Conservation (phyloP, 1,140 invertebrate genomes). For the Eumeta japonica region DNA sequence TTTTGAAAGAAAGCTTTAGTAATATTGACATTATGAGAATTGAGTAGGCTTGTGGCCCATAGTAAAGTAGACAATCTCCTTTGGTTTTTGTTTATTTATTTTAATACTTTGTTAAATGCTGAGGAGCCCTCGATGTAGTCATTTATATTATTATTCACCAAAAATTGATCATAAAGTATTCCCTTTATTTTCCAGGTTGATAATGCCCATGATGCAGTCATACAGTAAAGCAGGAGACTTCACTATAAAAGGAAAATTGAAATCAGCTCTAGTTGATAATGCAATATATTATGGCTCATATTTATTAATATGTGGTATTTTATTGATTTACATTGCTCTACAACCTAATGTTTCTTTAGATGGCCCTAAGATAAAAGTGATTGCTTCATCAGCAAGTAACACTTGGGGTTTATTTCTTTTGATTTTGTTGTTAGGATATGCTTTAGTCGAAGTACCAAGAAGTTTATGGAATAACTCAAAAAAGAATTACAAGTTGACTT, state of each 20-base stretch:
- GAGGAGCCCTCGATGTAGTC: too few relatives aligned
- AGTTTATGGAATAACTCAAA: slow-evolving; percentile 84
- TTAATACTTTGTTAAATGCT: too few relatives aligned
- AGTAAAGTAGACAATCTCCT: too few relatives aligned
- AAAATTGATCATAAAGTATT: background rate
- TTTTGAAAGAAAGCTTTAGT: too few relatives aligned
- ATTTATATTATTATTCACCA: too few relatives aligned
- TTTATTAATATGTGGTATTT: slow-evolving; percentile 89
- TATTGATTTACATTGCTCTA: slow-evolving; percentile 92
- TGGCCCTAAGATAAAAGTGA: slow-evolving; percentile 91
- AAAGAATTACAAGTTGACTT: slow-evolving; percentile 77
- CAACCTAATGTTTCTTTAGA: slow-evolving; percentile 88
- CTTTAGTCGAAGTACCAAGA: slow-evolving; percentile 92
- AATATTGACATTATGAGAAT: too few relatives aligned
- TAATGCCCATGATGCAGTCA: slow-evolving; percentile 98
- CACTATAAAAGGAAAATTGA: slow-evolving; percentile 89
- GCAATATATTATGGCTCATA: slow-evolving; percentile 98
- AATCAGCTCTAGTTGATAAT: slow-evolving; percentile 94
- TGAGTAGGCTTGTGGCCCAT: too few relatives aligned
- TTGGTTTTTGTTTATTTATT: too few relatives aligned
- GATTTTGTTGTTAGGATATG: slow-evolving; percentile 93
- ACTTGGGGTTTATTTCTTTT: slow-evolving; percentile 98
- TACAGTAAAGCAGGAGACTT: slow-evolving; percentile 99
- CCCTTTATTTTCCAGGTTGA: slow-evolving; percentile 66
- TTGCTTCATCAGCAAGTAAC: slow-evolving; percentile 97